Evolutionary conservation across 2,797 vertebrate species (phyloP), one percentile per base, ranked within the genome.

Genomic region (Sebastes nivosus): DNA sequence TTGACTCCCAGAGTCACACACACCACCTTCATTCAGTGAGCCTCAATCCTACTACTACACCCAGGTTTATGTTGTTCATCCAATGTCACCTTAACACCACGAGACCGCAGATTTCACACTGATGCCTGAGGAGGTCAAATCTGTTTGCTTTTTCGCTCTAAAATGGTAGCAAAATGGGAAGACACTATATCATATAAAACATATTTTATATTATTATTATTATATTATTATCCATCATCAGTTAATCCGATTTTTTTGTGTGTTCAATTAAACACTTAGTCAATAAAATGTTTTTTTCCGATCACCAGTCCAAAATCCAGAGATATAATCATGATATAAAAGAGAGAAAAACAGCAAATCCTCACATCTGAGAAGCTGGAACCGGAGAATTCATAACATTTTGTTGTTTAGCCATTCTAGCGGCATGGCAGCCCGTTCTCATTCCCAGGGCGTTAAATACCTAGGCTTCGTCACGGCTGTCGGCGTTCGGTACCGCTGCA

Each of bases 81-180:
- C 74, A 86, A 79, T 79, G 84, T 86, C 84, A 73, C 67, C 76
- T 82, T 67, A 34, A 69, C 18, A 20, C 30, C 34, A 65, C 29
- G 34, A 69, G 20, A 59, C 36, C 29, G 50, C 67, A 74, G 69
- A 38, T 57, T 38, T 73, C 29, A 50, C 6, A 58, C 25, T 5
- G 36, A 64, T n/a, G 24, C 16, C 59, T 3, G 8, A 11, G 3
- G 27, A 64, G 20, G 64, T 74, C 52, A 54, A 66, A 32, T 61
- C 55, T 70, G 12, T 29, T 71, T 22, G 25, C 6, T 38, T 67
- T 79, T 57, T 27, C 20, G n/a, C 10, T 73, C 14, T 71, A 65
- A 61, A 73, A 8, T 16, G 12, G 5, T 12, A 30, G 8, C 6
- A 79, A 79, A 81, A 70, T 27, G 50, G 4, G 4, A 52, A 10